Evolutionary conservation across 1,140 invertebrate genomes (phyloP), one percentile per base, ranked within the genome.

Genomic region (Cyclina sinensis): DNA sequence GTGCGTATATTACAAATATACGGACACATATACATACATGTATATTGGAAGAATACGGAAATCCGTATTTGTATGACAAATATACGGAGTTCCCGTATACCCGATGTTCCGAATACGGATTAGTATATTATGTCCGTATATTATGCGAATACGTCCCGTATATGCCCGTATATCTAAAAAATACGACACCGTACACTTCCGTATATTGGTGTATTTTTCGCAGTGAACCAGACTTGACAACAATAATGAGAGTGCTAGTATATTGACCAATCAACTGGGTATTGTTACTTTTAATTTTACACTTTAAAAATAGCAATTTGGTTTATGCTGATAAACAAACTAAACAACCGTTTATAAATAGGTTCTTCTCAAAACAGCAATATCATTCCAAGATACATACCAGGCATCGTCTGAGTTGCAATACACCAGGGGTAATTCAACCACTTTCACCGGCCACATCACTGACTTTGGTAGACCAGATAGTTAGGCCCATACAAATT

Each of bases 401-500:
- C 59, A 65, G 59, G 59, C 59, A 12, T 65, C 27, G 32, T 65
- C 59, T 32, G 24, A 65, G 1, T 65, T 65, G 59, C 59, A 65
- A 65, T 65, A 65, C 27, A 65, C 59, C 32, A 65, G 32, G 24
- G 59, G 24, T 12, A 65, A 3, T 32, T 65, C 32, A 32, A 65
- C 59, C 24, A 65, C 59, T 30, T 65, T 65, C n/a, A 30, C 59
- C 24, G 59, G 59, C 59, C 59, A 65, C 59, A 65, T 32, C 27
- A 65, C n/a, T 65, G 59, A 65, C 18, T 65, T 65, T 27, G 59
- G 59, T 30, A 65, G 32, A 27, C 59, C 59, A 32, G 59, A 35
- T 32, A 30, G 59, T 65, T 65, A 27, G 32, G 59, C 59, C 59
- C 59, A 65, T 32, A 65, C 59, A 65, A 65, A 65, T 65, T 65